These are phyloP conservation scores for Thymelicus lineola DNA, from an alignment of 2,888 invertebrate species.

Conservation along the genomic window DNA sequence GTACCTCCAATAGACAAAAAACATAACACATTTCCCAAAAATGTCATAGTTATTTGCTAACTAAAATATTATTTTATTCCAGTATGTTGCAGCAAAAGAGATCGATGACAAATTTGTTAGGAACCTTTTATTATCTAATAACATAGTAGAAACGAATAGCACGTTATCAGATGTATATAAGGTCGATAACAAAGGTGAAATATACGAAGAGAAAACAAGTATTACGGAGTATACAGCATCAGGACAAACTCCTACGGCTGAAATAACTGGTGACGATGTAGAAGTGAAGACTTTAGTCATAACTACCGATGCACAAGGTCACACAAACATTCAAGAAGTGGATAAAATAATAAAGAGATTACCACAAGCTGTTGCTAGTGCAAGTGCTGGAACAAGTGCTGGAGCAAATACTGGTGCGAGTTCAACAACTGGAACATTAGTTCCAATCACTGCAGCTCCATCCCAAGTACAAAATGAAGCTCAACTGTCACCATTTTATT, in stretches of 20 bases:
- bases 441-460: not conserved
- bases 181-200: constrained; percentile 49
- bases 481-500: too few species aligned
- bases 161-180: constrained; percentile 50
- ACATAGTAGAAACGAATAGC: constrained; percentile 45
- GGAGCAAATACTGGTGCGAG: not conserved
- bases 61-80: constrained; percentile 38
- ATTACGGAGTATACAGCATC: constrained; percentile 50
- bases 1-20: too few species aligned
- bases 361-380: constrained; percentile 27
- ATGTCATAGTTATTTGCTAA: too few species aligned
- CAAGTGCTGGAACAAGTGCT: constrained; percentile 29
- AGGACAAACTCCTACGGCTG: not conserved
- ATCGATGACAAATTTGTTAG: constrained; percentile 32
- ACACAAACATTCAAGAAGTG: constrained; percentile 59
- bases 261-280: constrained; percentile 50
- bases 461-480: not conserved
- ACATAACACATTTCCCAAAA: too few species aligned
- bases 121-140: constrained; percentile 38
- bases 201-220: constrained; percentile 48
- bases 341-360: constrained; percentile 58
- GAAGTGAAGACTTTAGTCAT: constrained; percentile 53
- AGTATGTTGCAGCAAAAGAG: constrained; percentile 58
- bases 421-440: not conserved
- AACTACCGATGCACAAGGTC: constrained; percentile 54